Base-by-base conservation (phyloP, 2,888 invertebrate genomes). In the Iselma pallidipennis region DNA sequence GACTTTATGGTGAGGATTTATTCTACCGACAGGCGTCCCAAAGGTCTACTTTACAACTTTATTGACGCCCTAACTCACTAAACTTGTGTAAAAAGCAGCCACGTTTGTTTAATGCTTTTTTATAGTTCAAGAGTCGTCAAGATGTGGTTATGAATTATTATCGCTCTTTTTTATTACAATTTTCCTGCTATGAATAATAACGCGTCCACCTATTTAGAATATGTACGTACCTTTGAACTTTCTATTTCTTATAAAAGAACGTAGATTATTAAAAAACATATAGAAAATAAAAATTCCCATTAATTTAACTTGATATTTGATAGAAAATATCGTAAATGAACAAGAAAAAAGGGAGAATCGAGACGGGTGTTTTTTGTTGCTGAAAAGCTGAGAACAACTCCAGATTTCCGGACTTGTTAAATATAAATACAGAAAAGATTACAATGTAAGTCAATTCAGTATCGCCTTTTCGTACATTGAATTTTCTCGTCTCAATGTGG, bases 41-140 rank as follows among this genome's bases (percentile, higher is more conserved):
- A 65, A 75, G 77, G 78, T 76, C 75, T 76, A 78, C 76, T 78
- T 78, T 76, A 76, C 76, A 78, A 77, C 76, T 78, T 78, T 78
- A 78, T 78, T 77, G 78, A 77, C 77, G 74, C 75, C 76, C 73
- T 73, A 73, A 74, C 75, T 75, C 73, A 73, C 76, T 75, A 75
- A 77, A 77, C 72, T 76, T 74, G 73, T 75, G 70, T 76, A 78
- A 77, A 76, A 77, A 76, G 70, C 72, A 66, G 70, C 74, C 72
- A 73, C 75, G 75, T 75, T 76, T 77, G 75, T 76, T 78, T 77
- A 77, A 75, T 75, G 76, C 74, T 68, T 74, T 76, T 76, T 76
- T 76, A 76, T 75, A 71, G 73, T 71, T 73, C 71, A 71, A 68
- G 64, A 69, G 68, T 69, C 63, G 66, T 65, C 70, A 70, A 67